Conservation (phyloP, 2,888 invertebrate genomes). For the Nephrotoma guestfalica region DNA sequence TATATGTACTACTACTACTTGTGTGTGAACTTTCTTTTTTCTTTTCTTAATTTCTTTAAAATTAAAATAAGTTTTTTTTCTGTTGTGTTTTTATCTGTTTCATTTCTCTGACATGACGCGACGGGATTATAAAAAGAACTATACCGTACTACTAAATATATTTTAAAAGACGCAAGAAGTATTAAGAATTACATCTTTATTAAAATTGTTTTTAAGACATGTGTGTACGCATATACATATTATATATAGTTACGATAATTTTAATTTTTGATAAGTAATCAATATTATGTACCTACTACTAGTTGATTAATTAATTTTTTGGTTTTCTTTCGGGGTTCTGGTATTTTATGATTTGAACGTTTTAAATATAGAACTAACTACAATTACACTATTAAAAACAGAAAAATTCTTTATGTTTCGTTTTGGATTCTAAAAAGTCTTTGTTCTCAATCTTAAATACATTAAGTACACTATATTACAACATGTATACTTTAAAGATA, state of each 20-base stretch:
- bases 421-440: neutral
- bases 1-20: neutral
- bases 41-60: slow-evolving; percentile 1
- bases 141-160: neutral
- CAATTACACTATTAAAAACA: neutral
- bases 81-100: neutral
- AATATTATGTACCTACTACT: neutral
- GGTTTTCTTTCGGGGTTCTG: neutral
- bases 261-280: neutral
- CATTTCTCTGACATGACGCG: slow-evolving; percentile 1
- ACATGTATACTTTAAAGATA: neutral
- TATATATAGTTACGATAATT: neutral
- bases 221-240: neutral
- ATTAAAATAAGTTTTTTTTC: neutral
- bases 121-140: slow-evolving; percentile 1
- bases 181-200: neutral
- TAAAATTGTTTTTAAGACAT: neutral
- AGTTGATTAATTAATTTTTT: neutral
- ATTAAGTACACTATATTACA: neutral
- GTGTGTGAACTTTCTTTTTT: slow-evolving; percentile 4
- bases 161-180: neutral
- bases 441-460: neutral
- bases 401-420: neutral
- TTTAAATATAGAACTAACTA: neutral
- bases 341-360: neutral